A percentile compares a stretch with the other conserved stretches of the same genome.
phyloP scores from a whole-genome alignment of 2,113 vertebrate species.

The Emydocephalus ijimae region DNA sequence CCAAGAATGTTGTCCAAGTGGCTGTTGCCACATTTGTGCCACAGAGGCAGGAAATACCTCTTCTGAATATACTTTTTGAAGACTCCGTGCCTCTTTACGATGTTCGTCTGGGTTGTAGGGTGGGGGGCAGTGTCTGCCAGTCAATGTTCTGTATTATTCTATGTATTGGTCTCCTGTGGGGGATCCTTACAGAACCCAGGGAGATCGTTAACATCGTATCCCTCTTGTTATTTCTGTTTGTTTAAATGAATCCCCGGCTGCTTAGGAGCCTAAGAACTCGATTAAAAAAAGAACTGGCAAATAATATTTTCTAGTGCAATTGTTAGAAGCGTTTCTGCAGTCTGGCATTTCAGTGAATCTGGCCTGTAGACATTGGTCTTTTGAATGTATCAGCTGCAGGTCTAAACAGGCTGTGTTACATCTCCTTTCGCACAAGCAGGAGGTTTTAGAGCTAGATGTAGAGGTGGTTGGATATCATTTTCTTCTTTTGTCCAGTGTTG shows the following conservation, averaged over 20 bases:
- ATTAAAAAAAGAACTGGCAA: not conserved
- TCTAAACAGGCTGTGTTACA: not conserved
- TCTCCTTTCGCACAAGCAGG: not conserved
- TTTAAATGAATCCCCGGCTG: not conserved
- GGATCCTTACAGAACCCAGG: not conserved
- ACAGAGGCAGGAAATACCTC: not conserved
- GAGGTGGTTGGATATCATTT: not conserved
- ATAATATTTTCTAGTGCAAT: not conserved
- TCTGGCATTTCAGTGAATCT: not conserved
- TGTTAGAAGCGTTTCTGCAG: not conserved
- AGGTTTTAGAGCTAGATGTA: not conserved
- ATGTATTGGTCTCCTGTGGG: not conserved
- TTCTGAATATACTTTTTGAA: not conserved
- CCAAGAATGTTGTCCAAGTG: not conserved
- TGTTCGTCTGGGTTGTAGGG: not conserved
- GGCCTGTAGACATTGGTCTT: not conserved
- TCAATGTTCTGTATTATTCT: not conserved
- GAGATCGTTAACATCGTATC: not conserved
- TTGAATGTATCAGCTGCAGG: not conserved
- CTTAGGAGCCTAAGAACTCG: not conserved
- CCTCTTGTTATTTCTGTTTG: not conserved
- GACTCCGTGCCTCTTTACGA: not conserved
- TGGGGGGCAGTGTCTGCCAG: not conserved
- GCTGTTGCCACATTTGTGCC: not conserved
- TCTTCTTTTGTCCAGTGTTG: not conserved